Percentiles rank a stretch among this genome's conserved stretches.
These are phyloP conservation scores for Laspeyria flexula DNA, from an alignment of 2,888 invertebrate genomes.

Conservation along the genomic window DNA sequence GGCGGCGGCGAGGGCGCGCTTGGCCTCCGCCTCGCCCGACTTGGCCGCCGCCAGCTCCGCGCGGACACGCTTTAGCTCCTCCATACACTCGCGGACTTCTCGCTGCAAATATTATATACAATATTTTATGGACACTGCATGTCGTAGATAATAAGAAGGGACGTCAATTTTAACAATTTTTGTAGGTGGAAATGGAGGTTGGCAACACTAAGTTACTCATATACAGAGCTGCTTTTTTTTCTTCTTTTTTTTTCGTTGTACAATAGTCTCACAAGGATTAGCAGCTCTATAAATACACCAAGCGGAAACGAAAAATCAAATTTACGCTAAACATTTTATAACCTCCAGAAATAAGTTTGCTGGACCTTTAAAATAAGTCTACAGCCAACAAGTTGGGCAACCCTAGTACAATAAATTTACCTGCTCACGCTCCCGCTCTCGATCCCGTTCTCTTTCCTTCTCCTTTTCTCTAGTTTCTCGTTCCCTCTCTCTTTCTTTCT, in stretches of 20 bases:
- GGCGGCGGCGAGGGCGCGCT: constrained; percentile 77
- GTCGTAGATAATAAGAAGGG: background rate
- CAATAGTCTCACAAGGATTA: too few relatives aligned
- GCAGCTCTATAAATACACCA: too few relatives aligned
- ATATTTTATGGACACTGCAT: background rate
- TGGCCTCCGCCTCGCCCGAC: constrained; percentile 91
- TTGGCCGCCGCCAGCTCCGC: constrained; percentile 82
- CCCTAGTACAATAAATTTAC: constrained; percentile 24
- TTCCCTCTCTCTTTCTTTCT: constrained; percentile 82
- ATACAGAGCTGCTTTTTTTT: too few relatives aligned
- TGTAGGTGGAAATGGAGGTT: too few relatives aligned
- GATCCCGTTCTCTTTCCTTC: constrained; percentile 50
- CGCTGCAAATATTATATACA: constrained; percentile 51
- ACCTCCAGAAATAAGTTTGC: too few relatives aligned
- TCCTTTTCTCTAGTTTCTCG: constrained; percentile 74
- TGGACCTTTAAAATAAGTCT: too few relatives aligned
- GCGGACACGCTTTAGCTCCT: constrained; percentile 74
- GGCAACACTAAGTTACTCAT: too few relatives aligned
- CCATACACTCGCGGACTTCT: constrained; percentile 78
- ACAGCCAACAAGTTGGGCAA: too few relatives aligned
- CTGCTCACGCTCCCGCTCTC: constrained; percentile 64
- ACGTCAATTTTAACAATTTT: too few relatives aligned
- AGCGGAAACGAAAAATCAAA: too few relatives aligned
- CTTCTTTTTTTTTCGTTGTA: too few relatives aligned
- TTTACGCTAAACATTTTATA: too few relatives aligned